Conservation (phyloP, 2,797 vertebrate species). For the Octomys mimax region DNA sequence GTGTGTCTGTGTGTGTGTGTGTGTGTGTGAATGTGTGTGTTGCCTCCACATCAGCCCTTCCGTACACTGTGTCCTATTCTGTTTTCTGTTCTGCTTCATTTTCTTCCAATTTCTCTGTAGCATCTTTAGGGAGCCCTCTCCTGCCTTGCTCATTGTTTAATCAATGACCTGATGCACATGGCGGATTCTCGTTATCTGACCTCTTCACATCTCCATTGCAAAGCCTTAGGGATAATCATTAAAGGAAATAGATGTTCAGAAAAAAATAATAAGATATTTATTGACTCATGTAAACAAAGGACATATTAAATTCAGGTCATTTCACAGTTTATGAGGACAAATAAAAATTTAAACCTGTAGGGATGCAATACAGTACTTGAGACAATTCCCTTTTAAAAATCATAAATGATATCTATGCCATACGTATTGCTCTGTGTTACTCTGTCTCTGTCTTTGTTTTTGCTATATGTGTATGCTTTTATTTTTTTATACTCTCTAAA, state of each 20-base stretch:
- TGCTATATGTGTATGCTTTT: too few relatives aligned
- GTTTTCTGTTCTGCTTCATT: conserved; percentile 69
- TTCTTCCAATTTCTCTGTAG: conserved; percentile 65
- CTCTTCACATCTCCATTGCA: not conserved
- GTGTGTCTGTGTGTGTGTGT: conserved; percentile 43
- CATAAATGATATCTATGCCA: too few relatives aligned
- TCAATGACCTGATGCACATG: not conserved
- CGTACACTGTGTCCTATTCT: conserved; percentile 80
- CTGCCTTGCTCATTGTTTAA: not conserved
- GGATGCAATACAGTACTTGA: not conserved
- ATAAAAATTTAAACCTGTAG: not conserved
- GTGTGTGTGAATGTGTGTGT: conserved; percentile 27
- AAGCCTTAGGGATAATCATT: not conserved
- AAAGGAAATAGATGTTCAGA: conserved; percentile 35
- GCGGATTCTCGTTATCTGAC: not conserved
- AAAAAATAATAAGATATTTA: conserved; percentile 15
- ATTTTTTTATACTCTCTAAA: too few relatives aligned
- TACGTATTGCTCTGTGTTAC: too few relatives aligned
- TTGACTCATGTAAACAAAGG: not conserved
- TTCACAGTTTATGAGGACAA: conserved; percentile 14
- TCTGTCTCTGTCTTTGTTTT: too few relatives aligned
- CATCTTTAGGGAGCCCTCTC: conserved; percentile 28
- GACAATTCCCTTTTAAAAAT: not conserved
- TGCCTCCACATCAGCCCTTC: conserved; percentile 77
- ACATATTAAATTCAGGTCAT: not conserved